These are phyloP conservation scores for Sinodicranocentrus sp. DNA, from an alignment of 2,888 invertebrate species.

Conservation along the genomic window DNA sequence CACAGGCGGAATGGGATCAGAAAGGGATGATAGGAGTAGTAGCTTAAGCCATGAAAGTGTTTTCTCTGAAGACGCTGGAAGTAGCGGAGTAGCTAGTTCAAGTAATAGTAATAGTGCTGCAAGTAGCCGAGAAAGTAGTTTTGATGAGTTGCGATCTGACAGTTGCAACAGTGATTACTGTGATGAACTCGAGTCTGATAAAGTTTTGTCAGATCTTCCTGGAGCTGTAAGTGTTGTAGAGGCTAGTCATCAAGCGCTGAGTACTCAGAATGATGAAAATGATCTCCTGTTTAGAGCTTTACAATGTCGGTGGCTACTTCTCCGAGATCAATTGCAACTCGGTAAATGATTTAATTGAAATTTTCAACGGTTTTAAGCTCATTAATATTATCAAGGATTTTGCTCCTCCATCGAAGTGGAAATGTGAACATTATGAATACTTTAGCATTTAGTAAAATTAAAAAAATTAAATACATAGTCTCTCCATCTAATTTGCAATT, in stretches of 20 bases:
- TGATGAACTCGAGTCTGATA: conserved; percentile 56
- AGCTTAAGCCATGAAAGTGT: conserved; percentile 51
- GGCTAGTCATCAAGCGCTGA: conserved; percentile 56
- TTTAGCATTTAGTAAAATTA: too few relatives aligned
- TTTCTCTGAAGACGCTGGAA: conserved; percentile 44
- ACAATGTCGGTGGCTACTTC: conserved; percentile 69
- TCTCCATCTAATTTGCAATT: not conserved
- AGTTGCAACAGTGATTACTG: conserved; percentile 65
- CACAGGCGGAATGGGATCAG: conserved; percentile 33
- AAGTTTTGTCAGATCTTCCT: conserved; percentile 6
- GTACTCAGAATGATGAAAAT: conserved; percentile 59
- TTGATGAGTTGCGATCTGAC: conserved; percentile 61
- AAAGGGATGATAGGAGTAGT: conserved; percentile 26
- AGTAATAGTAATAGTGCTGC: conserved; percentile 47
- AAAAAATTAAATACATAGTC: too few relatives aligned
- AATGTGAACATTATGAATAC: too few relatives aligned
- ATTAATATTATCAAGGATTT: too few relatives aligned
- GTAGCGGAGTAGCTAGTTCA: conserved; percentile 37
- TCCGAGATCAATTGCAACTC: conserved; percentile 62
- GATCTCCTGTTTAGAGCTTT: conserved; percentile 64
- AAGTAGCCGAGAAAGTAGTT: conserved; percentile 59
- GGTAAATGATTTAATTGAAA: too few relatives aligned
- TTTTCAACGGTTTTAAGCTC: too few relatives aligned
- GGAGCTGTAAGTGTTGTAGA: conserved; percentile 34
- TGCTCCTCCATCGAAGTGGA: too few relatives aligned